Percentiles rank a stretch among this genome's conserved stretches.
Conservation (phyloP, 2,888 invertebrate species). For the Pristionchus exspectatus region DNA sequence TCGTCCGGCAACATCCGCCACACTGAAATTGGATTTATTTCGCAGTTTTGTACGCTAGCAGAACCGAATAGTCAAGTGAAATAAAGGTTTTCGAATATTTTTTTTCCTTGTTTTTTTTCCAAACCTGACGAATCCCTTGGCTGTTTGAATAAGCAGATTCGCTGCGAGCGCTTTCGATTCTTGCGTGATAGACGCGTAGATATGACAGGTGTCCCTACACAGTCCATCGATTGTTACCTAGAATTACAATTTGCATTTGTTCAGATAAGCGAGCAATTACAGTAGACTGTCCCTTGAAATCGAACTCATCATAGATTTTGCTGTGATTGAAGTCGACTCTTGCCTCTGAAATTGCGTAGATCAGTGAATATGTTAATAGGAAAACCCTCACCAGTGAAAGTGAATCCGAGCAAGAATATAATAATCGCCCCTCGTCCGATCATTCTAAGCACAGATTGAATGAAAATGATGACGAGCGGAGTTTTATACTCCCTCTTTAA, state of each 20-base stretch:
- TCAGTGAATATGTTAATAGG: background rate
- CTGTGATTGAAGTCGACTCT: conserved; percentile 30
- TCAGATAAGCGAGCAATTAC: background rate
- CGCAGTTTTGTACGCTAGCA: background rate
- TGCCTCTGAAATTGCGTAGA: background rate
- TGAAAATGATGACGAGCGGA: background rate
- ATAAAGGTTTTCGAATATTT: too few species aligned
- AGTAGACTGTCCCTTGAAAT: background rate
- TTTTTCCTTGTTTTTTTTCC: too few species aligned
- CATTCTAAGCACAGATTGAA: background rate
- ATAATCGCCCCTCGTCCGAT: background rate
- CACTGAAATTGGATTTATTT: background rate
- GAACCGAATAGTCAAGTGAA: too few species aligned
- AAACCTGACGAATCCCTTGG: conserved; percentile 22
- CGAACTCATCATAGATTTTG: conserved; percentile 7
- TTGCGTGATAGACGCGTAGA: background rate
- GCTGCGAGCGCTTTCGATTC: background rate
- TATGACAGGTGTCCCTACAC: background rate
- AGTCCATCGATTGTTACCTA: background rate
- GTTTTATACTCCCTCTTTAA: background rate
- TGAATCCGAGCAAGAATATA: background rate
- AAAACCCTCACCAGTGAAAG: background rate
- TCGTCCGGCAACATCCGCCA: background rate
- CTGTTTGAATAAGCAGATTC: background rate
- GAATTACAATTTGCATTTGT: background rate